Conservation (phyloP, 2,888 invertebrate species). For the Leptinotarsa juncta region DNA sequence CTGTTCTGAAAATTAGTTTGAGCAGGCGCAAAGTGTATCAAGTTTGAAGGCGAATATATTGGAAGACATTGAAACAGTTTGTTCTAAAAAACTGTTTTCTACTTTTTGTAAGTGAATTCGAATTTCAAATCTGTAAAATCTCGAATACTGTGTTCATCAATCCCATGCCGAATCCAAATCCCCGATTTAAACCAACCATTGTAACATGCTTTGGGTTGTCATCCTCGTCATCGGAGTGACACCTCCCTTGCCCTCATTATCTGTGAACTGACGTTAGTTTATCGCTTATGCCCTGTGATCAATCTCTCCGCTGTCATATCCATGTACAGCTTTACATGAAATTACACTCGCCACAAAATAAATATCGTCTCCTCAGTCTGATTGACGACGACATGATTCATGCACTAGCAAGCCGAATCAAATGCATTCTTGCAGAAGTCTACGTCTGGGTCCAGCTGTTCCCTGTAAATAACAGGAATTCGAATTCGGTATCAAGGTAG, state of each 20-base stretch:
- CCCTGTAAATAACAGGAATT: background rate
- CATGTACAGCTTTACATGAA: conserved; percentile 54
- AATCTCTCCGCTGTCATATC: conserved; percentile 58
- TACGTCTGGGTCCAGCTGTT: background rate
- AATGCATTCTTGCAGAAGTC: conserved; percentile 2
- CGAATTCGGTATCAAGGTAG: background rate
- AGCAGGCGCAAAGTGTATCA: no score
- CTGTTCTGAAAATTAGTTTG: no score
- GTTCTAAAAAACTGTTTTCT: no score
- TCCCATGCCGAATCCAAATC: no score
- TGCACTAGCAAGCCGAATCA: background rate
- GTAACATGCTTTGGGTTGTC: conserved; percentile 37
- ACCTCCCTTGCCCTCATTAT: conserved; percentile 48
- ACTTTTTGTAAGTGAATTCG: no score
- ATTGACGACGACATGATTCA: conserved; percentile 19
- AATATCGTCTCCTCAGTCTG: conserved; percentile 32
- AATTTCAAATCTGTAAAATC: no score
- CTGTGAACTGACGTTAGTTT: conserved; percentile 55
- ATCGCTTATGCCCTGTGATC: conserved; percentile 54
- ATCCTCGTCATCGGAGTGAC: conserved; percentile 31
- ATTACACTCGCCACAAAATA: conserved; percentile 52
- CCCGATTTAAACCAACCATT: no score
- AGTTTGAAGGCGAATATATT: no score
- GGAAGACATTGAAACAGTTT: no score
- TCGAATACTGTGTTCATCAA: no score